Evolutionary conservation across 2,888 invertebrate genomes (phyloP).

Genomic region (Chloroclysta siterata): DNA sequence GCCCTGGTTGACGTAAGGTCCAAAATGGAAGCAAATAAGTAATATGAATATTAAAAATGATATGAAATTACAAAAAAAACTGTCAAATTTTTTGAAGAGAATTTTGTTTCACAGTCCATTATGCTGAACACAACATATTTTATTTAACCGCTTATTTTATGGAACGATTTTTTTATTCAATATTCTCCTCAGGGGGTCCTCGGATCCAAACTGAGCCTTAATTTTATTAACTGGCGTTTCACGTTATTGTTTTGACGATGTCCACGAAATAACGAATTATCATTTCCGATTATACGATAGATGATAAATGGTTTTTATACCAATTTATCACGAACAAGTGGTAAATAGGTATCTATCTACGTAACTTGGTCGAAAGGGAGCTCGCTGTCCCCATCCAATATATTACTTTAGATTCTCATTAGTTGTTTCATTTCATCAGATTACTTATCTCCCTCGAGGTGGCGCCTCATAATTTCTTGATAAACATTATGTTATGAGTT

Average conservation of each 20-base stretch:
- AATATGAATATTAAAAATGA: too few relatives aligned
- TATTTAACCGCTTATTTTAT: not conserved
- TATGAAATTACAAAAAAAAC: too few relatives aligned
- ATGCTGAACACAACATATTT: too few relatives aligned
- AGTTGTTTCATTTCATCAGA: slow-evolving; percentile 78
- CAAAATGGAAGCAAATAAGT: too few relatives aligned
- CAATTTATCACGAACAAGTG: slow-evolving; percentile 37
- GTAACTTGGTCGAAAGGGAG: slow-evolving; percentile 46
- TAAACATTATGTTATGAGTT: slow-evolving; percentile 61
- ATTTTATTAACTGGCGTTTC: slow-evolving; percentile 22
- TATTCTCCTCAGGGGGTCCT: too few relatives aligned
- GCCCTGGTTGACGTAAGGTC: too few relatives aligned
- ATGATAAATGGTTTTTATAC: slow-evolving; percentile 19
- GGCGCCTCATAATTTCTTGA: slow-evolving; percentile 68
- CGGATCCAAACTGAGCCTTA: too few relatives aligned
- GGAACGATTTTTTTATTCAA: not conserved
- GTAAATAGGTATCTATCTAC: slow-evolving; percentile 33
- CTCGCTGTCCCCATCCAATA: slow-evolving; percentile 75
- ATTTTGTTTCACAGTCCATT: too few relatives aligned
- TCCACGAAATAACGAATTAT: slow-evolving; percentile 8
- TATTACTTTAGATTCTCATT: slow-evolving; percentile 81
- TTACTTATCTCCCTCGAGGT: slow-evolving; percentile 72
- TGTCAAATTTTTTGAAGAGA: too few relatives aligned
- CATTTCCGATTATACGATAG: slow-evolving; percentile 1
- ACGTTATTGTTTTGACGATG: slow-evolving; percentile 12